These are phyloP conservation scores for Centropristis striata DNA, from an alignment of 2,113 vertebrate species.

Conservation along the genomic window DNA sequence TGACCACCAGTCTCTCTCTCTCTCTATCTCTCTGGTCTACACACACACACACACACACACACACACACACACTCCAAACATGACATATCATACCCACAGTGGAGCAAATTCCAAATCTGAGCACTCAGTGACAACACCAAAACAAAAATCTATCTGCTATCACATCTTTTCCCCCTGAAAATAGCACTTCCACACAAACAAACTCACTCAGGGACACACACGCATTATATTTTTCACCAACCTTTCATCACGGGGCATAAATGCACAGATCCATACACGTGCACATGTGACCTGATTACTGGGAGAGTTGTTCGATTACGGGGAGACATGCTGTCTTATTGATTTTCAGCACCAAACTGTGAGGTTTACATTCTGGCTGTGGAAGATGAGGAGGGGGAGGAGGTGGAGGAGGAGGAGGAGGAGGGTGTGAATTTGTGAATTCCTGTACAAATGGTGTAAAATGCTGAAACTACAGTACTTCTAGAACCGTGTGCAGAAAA, in stretches of 20 bases:
- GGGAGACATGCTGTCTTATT: constrained; percentile 64
- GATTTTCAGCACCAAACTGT: constrained; percentile 67
- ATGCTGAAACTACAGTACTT: constrained; percentile 3
- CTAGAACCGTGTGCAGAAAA: constrained; percentile 6
- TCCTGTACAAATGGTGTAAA: constrained; percentile 24
- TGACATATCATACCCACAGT: constrained; percentile 23
- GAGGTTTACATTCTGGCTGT: constrained; percentile 61
- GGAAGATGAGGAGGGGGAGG: constrained; percentile 56
- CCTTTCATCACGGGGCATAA: constrained; percentile 14
- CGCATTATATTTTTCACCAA: background rate
- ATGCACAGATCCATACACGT: constrained; percentile 13
- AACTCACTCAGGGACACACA: background rate
- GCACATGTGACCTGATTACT: constrained; percentile 63
- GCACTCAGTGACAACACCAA: constrained; percentile 10
- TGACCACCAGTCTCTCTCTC: constrained; percentile 23
- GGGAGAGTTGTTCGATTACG: constrained; percentile 61
- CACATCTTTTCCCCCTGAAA: background rate
- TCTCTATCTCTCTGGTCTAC: background rate
- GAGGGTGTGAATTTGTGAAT: constrained; percentile 15
- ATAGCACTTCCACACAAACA: background rate
- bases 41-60: constrained; percentile 12
- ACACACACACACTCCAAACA: constrained; percentile 20
- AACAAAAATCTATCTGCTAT: background rate
- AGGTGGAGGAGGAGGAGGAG: background rate
- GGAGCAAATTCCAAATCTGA: constrained; percentile 31